Percentiles rank a stretch among this genome's conserved stretches.
These are phyloP conservation scores for Echinarachnius parma DNA, from an alignment of 53 echinoderm and acorn worm species.

Conservation along the genomic window DNA sequence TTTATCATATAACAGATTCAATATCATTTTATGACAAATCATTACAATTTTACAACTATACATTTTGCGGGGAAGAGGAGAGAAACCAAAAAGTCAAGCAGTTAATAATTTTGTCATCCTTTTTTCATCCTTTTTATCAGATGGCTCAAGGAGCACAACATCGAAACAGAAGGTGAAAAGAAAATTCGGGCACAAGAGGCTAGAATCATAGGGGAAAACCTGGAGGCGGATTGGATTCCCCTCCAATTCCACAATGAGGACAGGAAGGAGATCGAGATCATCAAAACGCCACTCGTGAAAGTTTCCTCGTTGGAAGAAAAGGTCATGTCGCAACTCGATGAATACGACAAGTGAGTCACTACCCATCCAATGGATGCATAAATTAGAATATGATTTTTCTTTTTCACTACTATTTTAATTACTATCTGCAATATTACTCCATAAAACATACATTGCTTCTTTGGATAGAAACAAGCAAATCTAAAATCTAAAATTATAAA, in stretches of 20 bases:
- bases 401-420: too few species aligned
- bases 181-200: not conserved
- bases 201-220: not conserved
- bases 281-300: not conserved
- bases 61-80: too few species aligned
- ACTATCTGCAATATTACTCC: conserved; percentile 1
- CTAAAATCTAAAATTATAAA: not conserved
- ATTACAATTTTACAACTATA: too few species aligned
- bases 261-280: not conserved
- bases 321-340: not conserved
- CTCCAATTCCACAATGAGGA: conserved; percentile 18
- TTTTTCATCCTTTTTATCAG: not conserved
- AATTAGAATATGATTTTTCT: too few species aligned
- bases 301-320: conserved; percentile 8
- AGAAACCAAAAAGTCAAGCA: not conserved
- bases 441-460: conserved; percentile 5
- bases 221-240: conserved; percentile 3
- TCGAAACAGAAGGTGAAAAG: not conserved
- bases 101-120: conserved; percentile 3
- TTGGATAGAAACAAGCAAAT: not conserved
- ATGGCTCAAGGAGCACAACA: conserved; percentile 11
- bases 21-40: not conserved
- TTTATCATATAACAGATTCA: too few species aligned
- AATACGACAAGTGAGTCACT: conserved; percentile 17
- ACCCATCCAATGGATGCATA: too few species aligned